phyloP scores from a whole-genome alignment of 2,113 vertebrate genomes.

The Anhinga anhinga region DNA sequence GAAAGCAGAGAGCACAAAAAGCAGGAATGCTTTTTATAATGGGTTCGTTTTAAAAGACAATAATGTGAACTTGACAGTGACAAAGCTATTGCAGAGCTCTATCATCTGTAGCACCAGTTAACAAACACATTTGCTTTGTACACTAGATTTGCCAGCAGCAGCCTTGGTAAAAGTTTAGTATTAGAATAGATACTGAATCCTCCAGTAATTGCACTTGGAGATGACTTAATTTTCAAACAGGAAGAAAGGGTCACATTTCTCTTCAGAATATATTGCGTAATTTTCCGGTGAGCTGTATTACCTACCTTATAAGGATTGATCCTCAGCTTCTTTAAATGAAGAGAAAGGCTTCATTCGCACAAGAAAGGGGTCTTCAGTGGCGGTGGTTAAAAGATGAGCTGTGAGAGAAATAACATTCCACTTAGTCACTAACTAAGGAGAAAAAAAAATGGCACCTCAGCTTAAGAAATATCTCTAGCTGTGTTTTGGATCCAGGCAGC shows the following conservation, averaged over 20 bases:
- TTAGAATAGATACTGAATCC: background rate
- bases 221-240: background rate
- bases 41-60: background rate
- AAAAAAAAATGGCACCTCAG: background rate
- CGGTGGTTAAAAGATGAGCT: background rate
- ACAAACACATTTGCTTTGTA: background rate
- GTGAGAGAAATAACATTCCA: background rate
- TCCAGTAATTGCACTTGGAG: background rate
- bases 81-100: background rate
- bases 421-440: background rate
- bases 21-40: background rate
- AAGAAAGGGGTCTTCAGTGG: background rate
- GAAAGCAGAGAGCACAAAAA: background rate
- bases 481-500: background rate
- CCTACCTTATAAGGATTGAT: background rate
- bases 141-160: background rate
- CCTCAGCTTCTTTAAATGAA: background rate
- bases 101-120: background rate
- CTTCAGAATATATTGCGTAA: background rate
- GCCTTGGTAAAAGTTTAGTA: background rate
- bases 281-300: background rate
- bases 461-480: background rate
- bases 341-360: background rate
- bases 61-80: background rate
- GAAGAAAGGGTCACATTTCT: background rate